Percentiles rank a stretch among this genome's conserved stretches.
These are phyloP conservation scores for Sarcophilus harrisii DNA, from an alignment of 2,797 vertebrate genomes.

Conservation along the genomic window DNA sequence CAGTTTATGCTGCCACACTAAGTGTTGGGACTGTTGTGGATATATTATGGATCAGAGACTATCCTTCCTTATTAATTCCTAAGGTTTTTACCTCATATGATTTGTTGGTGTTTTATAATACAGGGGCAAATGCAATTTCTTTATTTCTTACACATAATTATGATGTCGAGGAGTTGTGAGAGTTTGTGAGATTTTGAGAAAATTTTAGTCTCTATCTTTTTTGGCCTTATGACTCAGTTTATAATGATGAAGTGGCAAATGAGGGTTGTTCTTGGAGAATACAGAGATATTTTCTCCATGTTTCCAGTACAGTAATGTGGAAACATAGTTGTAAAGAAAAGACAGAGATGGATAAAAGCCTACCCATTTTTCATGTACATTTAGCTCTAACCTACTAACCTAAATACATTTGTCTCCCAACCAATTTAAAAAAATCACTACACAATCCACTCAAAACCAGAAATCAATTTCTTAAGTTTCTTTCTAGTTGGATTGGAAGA, in stretches of 20 bases:
- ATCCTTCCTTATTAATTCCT: neutral
- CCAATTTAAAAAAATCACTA: neutral
- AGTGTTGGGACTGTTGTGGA: neutral
- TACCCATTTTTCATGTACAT: neutral
- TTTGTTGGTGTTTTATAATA: neutral
- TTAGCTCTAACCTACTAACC: neutral
- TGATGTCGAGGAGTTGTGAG: neutral
- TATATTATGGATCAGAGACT: neutral
- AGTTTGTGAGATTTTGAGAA: no score
- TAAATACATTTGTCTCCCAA: neutral
- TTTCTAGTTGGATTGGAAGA: neutral
- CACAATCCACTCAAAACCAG: neutral
- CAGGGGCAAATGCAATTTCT: neutral
- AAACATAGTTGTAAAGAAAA: neutral
- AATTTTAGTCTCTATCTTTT: neutral
- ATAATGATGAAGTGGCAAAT: neutral
- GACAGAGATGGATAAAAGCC: neutral
- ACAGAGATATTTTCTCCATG: neutral
- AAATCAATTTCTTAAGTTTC: neutral
- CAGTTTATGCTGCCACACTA: neutral
- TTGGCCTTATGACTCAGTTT: neutral
- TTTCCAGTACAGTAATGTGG: neutral
- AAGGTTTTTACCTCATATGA: neutral
- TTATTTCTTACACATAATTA: neutral
- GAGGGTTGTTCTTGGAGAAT: neutral